These are phyloP conservation scores for Kryptolebias marmoratus DNA, from an alignment of 2,113 vertebrate genomes.

Conservation along the genomic window DNA sequence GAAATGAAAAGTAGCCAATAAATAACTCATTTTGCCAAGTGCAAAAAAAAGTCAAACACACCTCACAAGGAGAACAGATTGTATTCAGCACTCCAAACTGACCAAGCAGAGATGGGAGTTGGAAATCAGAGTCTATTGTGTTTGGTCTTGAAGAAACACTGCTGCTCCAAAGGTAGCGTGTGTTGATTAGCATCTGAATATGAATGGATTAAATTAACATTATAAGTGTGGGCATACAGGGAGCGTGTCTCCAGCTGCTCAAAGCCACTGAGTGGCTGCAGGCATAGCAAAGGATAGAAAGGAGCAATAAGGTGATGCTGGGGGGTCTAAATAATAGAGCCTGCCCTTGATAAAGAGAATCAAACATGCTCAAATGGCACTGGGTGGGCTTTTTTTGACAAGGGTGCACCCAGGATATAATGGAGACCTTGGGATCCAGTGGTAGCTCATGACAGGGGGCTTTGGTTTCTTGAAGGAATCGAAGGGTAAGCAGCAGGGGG, in stretches of 20 bases:
- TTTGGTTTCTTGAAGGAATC: conserved; percentile 42
- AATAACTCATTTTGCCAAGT: conserved; percentile 56
- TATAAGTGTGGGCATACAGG: conserved; percentile 57
- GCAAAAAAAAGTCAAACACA: conserved; percentile 46
- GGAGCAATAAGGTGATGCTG: conserved; percentile 31
- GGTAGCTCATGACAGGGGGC: conserved; percentile 42
- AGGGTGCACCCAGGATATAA: conserved; percentile 42
- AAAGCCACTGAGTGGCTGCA: conserved; percentile 39
- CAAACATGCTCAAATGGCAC: conserved; percentile 30
- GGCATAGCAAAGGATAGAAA: conserved; percentile 41
- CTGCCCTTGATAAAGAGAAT: conserved; percentile 42
- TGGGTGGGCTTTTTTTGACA: conserved; percentile 52
- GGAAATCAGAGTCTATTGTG: conserved; percentile 63
- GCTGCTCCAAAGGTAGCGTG: conserved; percentile 45
- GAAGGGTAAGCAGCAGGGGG: conserved; percentile 55
- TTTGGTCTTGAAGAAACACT: conserved; percentile 36
- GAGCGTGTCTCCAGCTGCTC: conserved; percentile 57
- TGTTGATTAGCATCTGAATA: conserved; percentile 79
- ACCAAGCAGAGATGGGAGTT: conserved; percentile 38
- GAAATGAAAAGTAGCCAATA: conserved; percentile 56
- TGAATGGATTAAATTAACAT: conserved; percentile 73
- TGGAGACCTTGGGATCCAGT: conserved; percentile 38
- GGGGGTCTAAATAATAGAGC: conserved; percentile 37
- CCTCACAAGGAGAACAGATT: conserved; percentile 33
- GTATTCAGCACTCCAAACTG: conserved; percentile 53